Evolutionary conservation across 2,888 invertebrate genomes (phyloP), one percentile per base, ranked within the genome.

Genomic region (Thyatira batis): DNA sequence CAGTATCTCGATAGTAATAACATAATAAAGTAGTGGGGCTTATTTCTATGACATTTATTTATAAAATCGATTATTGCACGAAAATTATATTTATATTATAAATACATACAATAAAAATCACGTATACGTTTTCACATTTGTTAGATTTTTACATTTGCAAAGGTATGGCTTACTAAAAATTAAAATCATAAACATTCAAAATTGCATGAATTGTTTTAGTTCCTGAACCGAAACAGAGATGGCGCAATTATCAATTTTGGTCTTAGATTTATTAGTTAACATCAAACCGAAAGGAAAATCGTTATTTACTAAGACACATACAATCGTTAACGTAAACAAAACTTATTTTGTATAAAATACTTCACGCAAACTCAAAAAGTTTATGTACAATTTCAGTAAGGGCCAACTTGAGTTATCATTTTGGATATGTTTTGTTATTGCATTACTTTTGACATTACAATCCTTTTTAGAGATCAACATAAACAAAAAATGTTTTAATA

Each of bases 61-160:
- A 73, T 58, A 60, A 49, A 27, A 25, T 21, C n/a, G 59, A 70
- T 71, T 73, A 76, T 76, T 76, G 76, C 76, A 76, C 76, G 57
- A 68, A 67, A 69, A 57, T 52, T 64, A 67, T 68, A 67, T 64
- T 65, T 68, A 67, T 39, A 8, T 5, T 39, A 39, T 39, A 17
- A 13, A 13, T 39, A 39, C 8, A 39, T 17, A 39, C 4, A 39
- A 1, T 28, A 17, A 17, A 17, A 39, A 11, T 11, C 8, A 39
- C 17, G 8, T 39, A 17, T 5, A 11, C 13, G 33, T 13, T 11
- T 1, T 11, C 2, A 30, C 3, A 1, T 30, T 11, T 30, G 11
- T 11, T n/a, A 10, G 11, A 8, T 8, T 17, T 17, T 8, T 5
- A n/a, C 30, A 30, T 39, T 13, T 17, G 8, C 13, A 39, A 39